Evolutionary conservation across 2,113 vertebrate genomes (phyloP).

Genomic region (Rattus rattus): DNA sequence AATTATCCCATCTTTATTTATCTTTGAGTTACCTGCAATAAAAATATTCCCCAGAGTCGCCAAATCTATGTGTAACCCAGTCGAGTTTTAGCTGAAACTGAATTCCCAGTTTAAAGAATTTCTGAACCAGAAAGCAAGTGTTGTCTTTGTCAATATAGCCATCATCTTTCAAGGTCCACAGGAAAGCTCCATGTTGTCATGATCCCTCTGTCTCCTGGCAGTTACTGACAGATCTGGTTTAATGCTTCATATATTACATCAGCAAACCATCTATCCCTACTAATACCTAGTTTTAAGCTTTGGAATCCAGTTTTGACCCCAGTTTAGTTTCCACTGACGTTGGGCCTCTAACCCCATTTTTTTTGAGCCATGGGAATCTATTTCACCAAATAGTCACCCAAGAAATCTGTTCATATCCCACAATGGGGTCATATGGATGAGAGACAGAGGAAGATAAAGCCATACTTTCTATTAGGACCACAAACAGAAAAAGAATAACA

Average conservation of each 20-base stretch:
- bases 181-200: rapidly evolving
- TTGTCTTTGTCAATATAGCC: too few relatives aligned
- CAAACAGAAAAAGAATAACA: neutral
- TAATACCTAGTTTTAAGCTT: neutral
- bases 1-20: neutral
- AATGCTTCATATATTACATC: neutral
- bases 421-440: neutral
- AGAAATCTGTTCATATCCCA: neutral
- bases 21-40: neutral
- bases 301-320: neutral
- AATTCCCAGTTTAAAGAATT: neutral
- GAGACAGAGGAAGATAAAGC: neutral
- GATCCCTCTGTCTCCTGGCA: neutral
- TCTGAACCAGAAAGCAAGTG: neutral
- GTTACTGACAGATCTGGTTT: neutral
- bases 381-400: neutral
- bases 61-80: neutral
- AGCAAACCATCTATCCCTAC: neutral
- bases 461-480: neutral
- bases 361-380: neutral
- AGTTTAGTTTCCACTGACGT: neutral
- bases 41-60: neutral
- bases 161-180: neutral
- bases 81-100: neutral
- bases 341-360: neutral